Percentiles rank a stretch among this genome's conserved stretches.
Evolutionary conservation across 2,113 vertebrate genomes (phyloP).

Genomic region (Pelmatolapia mariae): DNA sequence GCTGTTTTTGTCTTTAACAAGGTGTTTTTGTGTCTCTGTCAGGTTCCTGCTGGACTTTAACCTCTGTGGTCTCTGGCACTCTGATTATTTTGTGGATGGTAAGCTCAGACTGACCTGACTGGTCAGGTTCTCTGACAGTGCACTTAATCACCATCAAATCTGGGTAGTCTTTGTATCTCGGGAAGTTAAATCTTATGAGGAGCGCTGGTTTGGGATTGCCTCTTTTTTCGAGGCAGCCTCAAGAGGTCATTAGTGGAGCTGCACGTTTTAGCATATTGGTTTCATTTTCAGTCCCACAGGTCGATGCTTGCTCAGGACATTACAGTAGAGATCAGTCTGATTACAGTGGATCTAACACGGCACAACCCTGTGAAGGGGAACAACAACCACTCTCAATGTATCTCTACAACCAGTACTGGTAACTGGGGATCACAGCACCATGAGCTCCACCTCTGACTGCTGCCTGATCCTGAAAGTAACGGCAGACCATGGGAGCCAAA

Average conservation of each 20-base stretch:
- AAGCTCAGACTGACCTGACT: neutral
- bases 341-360: neutral
- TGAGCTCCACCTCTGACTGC: neutral
- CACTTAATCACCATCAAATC: neutral
- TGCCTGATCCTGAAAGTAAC: neutral
- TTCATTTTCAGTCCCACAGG: neutral
- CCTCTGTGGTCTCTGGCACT: conserved; percentile 81
- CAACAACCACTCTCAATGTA: neutral
- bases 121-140: neutral
- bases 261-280: accelerated
- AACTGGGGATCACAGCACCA: neutral
- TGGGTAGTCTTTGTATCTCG: neutral
- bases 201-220: neutral
- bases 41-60: conserved; percentile 92
- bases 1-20: neutral
- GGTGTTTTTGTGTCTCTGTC: neutral
- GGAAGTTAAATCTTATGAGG: neutral
- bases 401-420: neutral
- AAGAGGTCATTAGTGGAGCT: neutral
- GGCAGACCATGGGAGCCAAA: neutral
- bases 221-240: neutral
- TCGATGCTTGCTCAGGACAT: neutral
- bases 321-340: neutral
- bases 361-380: neutral
- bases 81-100: conserved; percentile 84